Conservation (phyloP, 2,888 invertebrate genomes). For the Tribolium freemani region DNA sequence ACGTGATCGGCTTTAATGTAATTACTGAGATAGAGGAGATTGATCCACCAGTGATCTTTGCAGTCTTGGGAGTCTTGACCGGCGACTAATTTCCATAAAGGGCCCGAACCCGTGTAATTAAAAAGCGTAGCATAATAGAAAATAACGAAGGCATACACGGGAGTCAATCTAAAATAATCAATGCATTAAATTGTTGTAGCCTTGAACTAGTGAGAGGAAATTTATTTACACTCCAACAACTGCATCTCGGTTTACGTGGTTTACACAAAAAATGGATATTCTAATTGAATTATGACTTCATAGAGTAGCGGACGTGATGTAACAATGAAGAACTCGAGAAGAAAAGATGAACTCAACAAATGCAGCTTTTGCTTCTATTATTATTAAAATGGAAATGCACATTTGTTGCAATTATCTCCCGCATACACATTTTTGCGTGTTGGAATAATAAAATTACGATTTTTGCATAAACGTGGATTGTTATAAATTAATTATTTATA, state of each 20-base stretch:
- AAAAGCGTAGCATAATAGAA: slow-evolving; percentile 73
- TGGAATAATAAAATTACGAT: not conserved
- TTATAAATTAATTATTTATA: not conserved
- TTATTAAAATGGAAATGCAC: not conserved
- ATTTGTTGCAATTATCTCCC: not conserved
- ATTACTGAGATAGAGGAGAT: slow-evolving; percentile 74
- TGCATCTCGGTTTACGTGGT: slow-evolving; percentile 26
- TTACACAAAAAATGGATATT: slow-evolving; percentile 5
- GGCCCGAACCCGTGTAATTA: slow-evolving; percentile 73
- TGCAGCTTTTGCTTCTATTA: not conserved
- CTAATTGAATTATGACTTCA: not conserved
- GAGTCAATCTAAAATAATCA: slow-evolving; percentile 62
- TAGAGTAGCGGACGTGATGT: not conserved
- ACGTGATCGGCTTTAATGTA: slow-evolving; percentile 73
- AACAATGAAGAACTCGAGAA: not conserved
- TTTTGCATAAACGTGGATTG: not conserved
- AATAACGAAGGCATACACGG: slow-evolving; percentile 72
- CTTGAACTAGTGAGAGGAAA: slow-evolving; percentile 40
- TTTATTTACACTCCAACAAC: slow-evolving; percentile 30
- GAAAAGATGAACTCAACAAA: not conserved
- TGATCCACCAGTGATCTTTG: slow-evolving; percentile 75
- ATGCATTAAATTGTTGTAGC: not conserved
- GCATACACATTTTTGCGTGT: not conserved
- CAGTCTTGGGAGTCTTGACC: slow-evolving; percentile 71
- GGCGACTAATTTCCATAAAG: slow-evolving; percentile 72